Conservation (phyloP, 2,888 invertebrate genomes). For the Drosophila trichaetosa region DNA sequence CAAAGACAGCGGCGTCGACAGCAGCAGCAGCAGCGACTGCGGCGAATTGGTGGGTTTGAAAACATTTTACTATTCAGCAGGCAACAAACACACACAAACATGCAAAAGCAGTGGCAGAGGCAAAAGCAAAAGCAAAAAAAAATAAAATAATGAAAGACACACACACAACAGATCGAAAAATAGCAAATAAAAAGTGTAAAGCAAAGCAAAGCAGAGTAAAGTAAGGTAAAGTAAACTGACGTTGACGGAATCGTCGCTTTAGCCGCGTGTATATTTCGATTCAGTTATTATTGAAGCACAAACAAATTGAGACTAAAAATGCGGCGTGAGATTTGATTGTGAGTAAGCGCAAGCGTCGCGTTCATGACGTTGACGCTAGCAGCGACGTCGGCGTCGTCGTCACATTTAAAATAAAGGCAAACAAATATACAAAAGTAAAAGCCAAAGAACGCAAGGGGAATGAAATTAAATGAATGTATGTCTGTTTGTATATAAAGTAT, state of each 20-base stretch:
- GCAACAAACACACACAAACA: constrained; percentile 53
- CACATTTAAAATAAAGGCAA: constrained; percentile 66
- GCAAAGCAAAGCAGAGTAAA: constrained; percentile 37
- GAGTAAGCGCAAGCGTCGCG: constrained; percentile 77
- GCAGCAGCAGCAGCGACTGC: constrained; percentile 5
- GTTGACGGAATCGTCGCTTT: constrained; percentile 74
- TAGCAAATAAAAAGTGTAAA: constrained; percentile 36
- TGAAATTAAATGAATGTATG: constrained; percentile 51
- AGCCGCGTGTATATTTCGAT: constrained; percentile 76
- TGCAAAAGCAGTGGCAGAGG: constrained; percentile 56
- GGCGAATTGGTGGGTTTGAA: constrained; percentile 39
- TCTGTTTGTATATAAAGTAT: constrained; percentile 12
- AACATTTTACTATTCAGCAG: constrained; percentile 53
- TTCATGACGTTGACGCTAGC: constrained; percentile 35
- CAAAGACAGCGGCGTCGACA: constrained; percentile 1
- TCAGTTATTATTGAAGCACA: constrained; percentile 83
- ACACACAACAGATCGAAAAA: constrained; percentile 33
- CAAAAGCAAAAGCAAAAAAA: constrained; percentile 54
- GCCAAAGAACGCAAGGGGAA: constrained; percentile 54
- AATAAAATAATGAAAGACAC: constrained; percentile 18
- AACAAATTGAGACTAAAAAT: constrained; percentile 83
- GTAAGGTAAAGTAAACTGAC: constrained; percentile 66
- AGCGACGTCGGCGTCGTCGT: constrained; percentile 43
- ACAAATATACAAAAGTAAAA: constrained; percentile 55
- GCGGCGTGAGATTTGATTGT: constrained; percentile 82